Evolutionary conservation across 2,888 invertebrate species (phyloP), one percentile per base, ranked within the genome.

Genomic region (Venusia cambrica): DNA sequence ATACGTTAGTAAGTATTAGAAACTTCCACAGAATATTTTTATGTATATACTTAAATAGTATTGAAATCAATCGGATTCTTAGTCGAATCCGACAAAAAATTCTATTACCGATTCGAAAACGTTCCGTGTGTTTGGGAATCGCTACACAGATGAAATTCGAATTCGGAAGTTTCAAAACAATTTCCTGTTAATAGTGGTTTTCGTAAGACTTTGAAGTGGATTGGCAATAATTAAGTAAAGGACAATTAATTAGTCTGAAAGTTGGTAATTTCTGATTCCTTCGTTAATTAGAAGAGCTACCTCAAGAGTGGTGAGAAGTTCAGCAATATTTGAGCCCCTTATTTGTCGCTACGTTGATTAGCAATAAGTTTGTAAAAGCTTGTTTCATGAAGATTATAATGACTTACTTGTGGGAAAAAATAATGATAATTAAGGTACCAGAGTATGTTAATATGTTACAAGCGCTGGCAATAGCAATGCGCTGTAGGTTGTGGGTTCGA

Each of bases 271-370:
- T 65, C 63, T 64, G 66, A 77, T 74, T 71, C 64, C 54, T 48
- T 68, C 66, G 72, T 75, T 73, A 77, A 74, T 78, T 72, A 61
- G 50, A n/a, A 68, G 65, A 66, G 64, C 59, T 61, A 40, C 64
- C 64, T 46, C 63, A 62, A 64, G 60, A 54, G 48, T 46, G 44
- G 45, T 57, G 47, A 52, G 47, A 69, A 74, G 64, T 76, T 76
- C 63, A 57, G 52, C 54, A 70, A 72, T 70, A 74, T 73, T 72
- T 62, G 65, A 64, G 53, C 52, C 62, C 55, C 64, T 62, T 64
- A 70, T 75, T 75, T 69, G 68, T 70, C 64, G 66, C 63, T 62
- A 51, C 62, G 70, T 68, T 70, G 65, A 68, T 62, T 70, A 54
- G 57, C 58, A 62, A 63, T 68, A 67, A 67, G 54, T 67, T 59